Percentiles rank a stretch among this genome's conserved stretches.
Conservation (phyloP, 92 coral and sea anemone species). For the Bergia puertoricense region DNA sequence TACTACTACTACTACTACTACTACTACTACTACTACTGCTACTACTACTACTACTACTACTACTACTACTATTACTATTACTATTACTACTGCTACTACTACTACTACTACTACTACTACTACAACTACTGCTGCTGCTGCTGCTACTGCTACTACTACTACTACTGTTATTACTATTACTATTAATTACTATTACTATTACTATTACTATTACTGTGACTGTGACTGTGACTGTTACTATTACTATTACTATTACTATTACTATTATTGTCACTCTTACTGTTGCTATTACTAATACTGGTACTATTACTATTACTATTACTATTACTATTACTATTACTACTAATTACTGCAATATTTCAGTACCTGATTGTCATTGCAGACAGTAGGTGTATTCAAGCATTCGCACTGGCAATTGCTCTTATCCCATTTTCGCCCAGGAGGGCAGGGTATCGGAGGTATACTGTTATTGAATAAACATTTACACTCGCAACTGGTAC, state of each 20-base stretch:
- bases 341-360: background rate
- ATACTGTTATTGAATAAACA: conserved; percentile 20
- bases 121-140: background rate
- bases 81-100: background rate
- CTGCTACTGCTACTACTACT: background rate
- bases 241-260: background rate
- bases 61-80: background rate
- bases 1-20: too few relatives aligned
- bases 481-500: conserved; percentile 20
- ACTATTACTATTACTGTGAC: background rate
- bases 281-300: background rate
- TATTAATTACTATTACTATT: background rate
- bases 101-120: background rate
- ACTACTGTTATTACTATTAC: background rate
- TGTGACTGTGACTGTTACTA: background rate
- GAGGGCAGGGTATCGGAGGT: conserved; percentile 42
- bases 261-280: background rate
- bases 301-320: background rate
- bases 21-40: too few relatives aligned
- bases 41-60: too few relatives aligned
- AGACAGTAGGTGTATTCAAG: background rate
- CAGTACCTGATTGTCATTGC: conserved; percentile 3
- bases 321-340: background rate
- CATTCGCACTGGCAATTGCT: conserved; percentile 37
- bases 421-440: conserved; percentile 33